A percentile compares a stretch with the other conserved stretches of the same genome.
phyloP scores from a whole-genome alignment of 2,113 vertebrate species.

The Oncorhynchus keta region DNA sequence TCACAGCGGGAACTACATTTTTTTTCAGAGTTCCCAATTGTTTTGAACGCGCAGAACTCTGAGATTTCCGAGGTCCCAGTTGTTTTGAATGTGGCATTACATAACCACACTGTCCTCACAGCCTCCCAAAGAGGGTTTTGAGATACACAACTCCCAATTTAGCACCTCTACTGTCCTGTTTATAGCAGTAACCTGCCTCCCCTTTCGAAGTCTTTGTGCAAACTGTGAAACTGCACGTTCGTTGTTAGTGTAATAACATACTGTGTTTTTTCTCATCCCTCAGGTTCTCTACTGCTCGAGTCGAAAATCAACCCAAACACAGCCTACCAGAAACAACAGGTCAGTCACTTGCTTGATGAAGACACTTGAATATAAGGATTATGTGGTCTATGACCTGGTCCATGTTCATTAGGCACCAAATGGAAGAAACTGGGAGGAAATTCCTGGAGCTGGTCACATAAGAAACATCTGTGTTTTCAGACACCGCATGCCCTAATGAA shows the following conservation, averaged over 20 bases:
- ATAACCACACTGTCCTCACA: neutral
- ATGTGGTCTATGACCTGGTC: neutral
- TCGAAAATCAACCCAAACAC: slow-evolving; percentile 99
- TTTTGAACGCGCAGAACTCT: no score
- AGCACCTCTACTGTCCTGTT: neutral
- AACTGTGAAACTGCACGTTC: neutral
- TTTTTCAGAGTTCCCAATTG: no score
- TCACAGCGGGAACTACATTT: no score
- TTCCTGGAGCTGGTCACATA: no score
- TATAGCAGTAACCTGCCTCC: neutral
- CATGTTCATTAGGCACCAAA: no score
- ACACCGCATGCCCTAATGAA: no score
- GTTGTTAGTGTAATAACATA: neutral
- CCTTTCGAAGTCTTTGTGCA: neutral
- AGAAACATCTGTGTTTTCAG: no score
- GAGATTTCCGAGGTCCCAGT: no score
- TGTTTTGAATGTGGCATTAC: no score
- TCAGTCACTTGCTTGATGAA: slow-evolving; percentile 56
- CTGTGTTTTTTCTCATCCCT: neutral
- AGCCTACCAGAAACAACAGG: slow-evolving; percentile 99
- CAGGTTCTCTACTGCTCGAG: slow-evolving; percentile 96
- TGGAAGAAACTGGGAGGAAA: no score
- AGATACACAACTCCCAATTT: neutral
- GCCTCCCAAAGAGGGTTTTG: neutral
- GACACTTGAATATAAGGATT: neutral